Base-by-base conservation (phyloP, 1,140 invertebrate genomes). In the Rhagoletis pomonella region DNA sequence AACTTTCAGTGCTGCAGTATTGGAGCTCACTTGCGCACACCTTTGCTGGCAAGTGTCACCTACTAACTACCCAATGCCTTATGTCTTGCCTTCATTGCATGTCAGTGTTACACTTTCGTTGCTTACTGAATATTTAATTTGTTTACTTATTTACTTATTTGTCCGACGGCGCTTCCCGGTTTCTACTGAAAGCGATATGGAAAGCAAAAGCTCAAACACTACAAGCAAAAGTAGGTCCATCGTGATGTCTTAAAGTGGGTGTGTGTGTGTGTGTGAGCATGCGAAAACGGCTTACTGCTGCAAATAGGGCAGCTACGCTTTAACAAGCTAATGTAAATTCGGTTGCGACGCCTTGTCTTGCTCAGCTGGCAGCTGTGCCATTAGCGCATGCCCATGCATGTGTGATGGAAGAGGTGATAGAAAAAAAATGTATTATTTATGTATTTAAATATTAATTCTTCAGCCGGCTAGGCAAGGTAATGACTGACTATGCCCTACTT, bases 81-180 rank as follows among this genome's bases (percentile, higher is more conserved):
- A 55, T 55, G 9, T 55, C 9, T 1, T 55, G 50, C 50, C 50
- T n/a, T n/a, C 73, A 29, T 81, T 81, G 44, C 47, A 58, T 81
- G 73, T 81, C 55, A 81, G 73, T 81, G 73, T 81, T 58, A 81
- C 73, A 55, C 73, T 81, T 81, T 81, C 73, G 73, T 29, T 81
- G 44, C 73, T 55, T 81, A n/a, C 44, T 81, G 73, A 81, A 81
- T 81, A 17, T 81, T 58, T 81, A 81, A 81, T 81, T 81, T 81
- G 55, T 81, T 81, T 81, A 19, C 73, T 19, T 55, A 55, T n/a
- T 19, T 55, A 55, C 47, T 19, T 55, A 81, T 81, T 81, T 81
- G n/a, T 19, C 73, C 14, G 9, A n/a, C 14, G 73, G 73, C 9
- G 47, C 73, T 81, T 81, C 47, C 73, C 73, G 73, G 44, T 81